Evolutionary conservation across 1,140 invertebrate genomes (phyloP).

Genomic region (Pseudoatta argentina): DNA sequence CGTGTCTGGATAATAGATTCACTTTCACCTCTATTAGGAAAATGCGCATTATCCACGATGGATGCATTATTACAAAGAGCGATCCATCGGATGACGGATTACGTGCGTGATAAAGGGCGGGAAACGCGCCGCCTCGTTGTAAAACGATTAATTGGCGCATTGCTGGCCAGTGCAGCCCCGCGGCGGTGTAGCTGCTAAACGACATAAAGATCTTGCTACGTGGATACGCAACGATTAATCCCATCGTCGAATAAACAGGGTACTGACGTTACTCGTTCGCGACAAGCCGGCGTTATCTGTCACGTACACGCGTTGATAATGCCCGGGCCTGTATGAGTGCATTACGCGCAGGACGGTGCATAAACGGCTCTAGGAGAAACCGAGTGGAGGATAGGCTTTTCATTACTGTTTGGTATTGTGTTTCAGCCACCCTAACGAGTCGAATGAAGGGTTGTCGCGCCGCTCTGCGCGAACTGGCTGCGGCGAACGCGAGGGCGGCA

Average conservation of each 20-base stretch:
- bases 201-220: slow-evolving; percentile 64
- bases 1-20: slow-evolving; percentile 10
- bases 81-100: slow-evolving; percentile 22
- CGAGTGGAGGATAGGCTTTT: slow-evolving; percentile 79
- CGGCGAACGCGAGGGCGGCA: slow-evolving; percentile 40
- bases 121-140: slow-evolving; percentile 24
- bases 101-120: slow-evolving; percentile 35
- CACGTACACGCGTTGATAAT: slow-evolving; percentile 74
- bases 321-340: slow-evolving; percentile 56
- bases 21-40: slow-evolving; percentile 21
- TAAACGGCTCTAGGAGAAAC: slow-evolving; percentile 76
- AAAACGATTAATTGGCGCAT: slow-evolving; percentile 66
- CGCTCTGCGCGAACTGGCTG: slow-evolving; percentile 72
- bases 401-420: slow-evolving; percentile 81
- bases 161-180: neutral
- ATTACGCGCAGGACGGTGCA: slow-evolving; percentile 71
- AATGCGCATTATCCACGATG: slow-evolving; percentile 14
- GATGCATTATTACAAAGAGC: slow-evolving; percentile 12
- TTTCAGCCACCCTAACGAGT: slow-evolving; percentile 79
- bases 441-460: slow-evolving; percentile 81
- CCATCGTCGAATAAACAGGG: slow-evolving; percentile 74
- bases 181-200: slow-evolving; percentile 13
- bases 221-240: slow-evolving; percentile 69
- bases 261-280: slow-evolving; percentile 69
- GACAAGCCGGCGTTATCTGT: slow-evolving; percentile 74